Conservation (phyloP, 2,797 vertebrate species). For the Ctenopoma kingsleyae region DNA sequence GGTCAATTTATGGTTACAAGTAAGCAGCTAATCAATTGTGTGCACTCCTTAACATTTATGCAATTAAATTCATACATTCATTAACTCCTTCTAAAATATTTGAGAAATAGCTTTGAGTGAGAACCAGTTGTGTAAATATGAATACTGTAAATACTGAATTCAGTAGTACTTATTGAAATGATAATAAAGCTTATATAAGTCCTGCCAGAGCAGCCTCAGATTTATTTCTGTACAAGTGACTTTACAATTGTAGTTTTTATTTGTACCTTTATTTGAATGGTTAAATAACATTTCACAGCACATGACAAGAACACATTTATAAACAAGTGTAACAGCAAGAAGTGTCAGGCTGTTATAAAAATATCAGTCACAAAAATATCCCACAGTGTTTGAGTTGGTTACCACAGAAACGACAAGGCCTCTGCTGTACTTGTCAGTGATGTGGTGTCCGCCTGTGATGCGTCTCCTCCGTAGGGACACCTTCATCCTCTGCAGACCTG, state of each 20-base stretch:
- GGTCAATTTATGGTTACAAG: slow-evolving; percentile 6
- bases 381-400: slow-evolving; percentile 12
- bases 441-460: background rate
- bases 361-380: background rate
- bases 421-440: slow-evolving; percentile 3
- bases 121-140: too few species aligned
- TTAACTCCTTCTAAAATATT: too few species aligned
- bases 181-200: too few species aligned
- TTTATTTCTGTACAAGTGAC: too few species aligned
- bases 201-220: too few species aligned
- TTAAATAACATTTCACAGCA: background rate
- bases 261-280: background rate
- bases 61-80: slow-evolving; percentile 3
- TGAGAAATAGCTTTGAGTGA: too few species aligned
- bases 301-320: background rate
- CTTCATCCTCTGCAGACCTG: slow-evolving; percentile 34
- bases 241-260: too few species aligned
- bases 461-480: slow-evolving; percentile 1
- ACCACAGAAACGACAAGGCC: slow-evolving; percentile 20
- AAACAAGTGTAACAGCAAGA: background rate
- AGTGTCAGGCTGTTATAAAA: background rate
- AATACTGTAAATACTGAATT: too few species aligned
- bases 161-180: too few species aligned
- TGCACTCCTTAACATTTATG: background rate
- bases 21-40: background rate